phyloP scores from a whole-genome alignment of 2,888 invertebrate species.

The Ecliptopera silaceata region DNA sequence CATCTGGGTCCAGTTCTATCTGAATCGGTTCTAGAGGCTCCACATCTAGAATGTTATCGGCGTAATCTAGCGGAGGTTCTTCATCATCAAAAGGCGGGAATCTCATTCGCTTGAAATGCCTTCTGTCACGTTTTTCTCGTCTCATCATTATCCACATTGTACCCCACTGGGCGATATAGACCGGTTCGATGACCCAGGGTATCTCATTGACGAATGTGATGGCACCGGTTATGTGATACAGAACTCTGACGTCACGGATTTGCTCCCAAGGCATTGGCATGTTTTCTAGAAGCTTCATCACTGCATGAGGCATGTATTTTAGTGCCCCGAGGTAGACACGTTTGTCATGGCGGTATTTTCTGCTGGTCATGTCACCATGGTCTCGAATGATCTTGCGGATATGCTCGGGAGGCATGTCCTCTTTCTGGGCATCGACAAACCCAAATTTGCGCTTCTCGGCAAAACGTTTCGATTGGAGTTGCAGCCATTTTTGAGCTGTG shows the following conservation, averaged over 20 bases:
- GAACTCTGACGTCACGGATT: constrained; percentile 97
- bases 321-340: constrained; percentile 98
- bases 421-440: constrained; percentile 99
- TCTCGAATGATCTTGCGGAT: constrained; percentile 99
- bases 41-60: constrained; percentile 99
- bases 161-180: constrained; percentile 99
- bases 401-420: constrained; percentile 99
- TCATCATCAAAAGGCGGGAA: constrained; percentile 99
- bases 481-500: constrained; percentile 97
- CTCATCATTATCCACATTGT: constrained; percentile 99
- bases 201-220: constrained; percentile 99
- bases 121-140: constrained; percentile 98
- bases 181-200: constrained; percentile 99
- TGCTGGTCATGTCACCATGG: constrained; percentile 99
- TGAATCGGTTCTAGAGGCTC: constrained; percentile 99
- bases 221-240: constrained; percentile 99
- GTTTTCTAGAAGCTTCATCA: constrained; percentile 98
- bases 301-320: constrained; percentile 99
- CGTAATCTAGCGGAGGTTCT: constrained; percentile 99
- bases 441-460: constrained; percentile 99
- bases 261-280: constrained; percentile 99
- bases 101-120: constrained; percentile 99
- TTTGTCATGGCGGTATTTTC: constrained; percentile 99
- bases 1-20: constrained; percentile 98
- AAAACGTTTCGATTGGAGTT: constrained; percentile 98